Percentiles rank a stretch among this genome's conserved stretches.
phyloP scores from a whole-genome alignment of 35 echinoderm and acorn worm genomes.

The Apostichopus californicus region DNA sequence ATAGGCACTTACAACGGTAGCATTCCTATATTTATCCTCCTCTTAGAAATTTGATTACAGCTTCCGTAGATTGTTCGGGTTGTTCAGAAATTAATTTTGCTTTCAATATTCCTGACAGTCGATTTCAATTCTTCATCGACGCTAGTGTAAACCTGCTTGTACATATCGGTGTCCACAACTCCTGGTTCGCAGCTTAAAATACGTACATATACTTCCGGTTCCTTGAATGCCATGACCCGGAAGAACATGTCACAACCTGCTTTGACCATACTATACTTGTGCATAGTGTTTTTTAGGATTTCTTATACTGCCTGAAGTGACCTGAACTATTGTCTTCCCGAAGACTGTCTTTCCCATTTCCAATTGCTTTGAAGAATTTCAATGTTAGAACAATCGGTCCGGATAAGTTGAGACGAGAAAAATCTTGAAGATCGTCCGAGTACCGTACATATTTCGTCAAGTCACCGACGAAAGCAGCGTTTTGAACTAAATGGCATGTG shows the following conservation, averaged over 20 bases:
- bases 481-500: conserved; percentile 66
- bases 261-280: neutral
- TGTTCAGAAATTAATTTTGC: neutral
- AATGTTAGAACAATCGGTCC: neutral
- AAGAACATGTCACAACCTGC: conserved; percentile 66
- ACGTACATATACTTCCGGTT: conserved; percentile 59
- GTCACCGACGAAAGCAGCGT: conserved; percentile 51
- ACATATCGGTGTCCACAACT: conserved; percentile 58
- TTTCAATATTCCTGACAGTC: neutral
- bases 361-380: neutral
- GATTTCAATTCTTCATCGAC: conserved; percentile 3
- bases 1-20: conserved; percentile 20
- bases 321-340: neutral
- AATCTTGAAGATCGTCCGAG: conserved; percentile 33
- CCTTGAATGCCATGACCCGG: conserved; percentile 17
- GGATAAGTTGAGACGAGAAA: neutral
- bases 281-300: too few species aligned
- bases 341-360: conserved; percentile 6
- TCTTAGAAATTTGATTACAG: conserved; percentile 33
- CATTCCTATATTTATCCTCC: conserved; percentile 52
- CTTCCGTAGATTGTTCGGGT: conserved; percentile 46
- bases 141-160: neutral
- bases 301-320: neutral
- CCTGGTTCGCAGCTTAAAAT: conserved; percentile 60
- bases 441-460: conserved; percentile 12